Evolutionary conservation across 1,140 invertebrate genomes (phyloP).

Genomic region (Drosophila novamexicana): DNA sequence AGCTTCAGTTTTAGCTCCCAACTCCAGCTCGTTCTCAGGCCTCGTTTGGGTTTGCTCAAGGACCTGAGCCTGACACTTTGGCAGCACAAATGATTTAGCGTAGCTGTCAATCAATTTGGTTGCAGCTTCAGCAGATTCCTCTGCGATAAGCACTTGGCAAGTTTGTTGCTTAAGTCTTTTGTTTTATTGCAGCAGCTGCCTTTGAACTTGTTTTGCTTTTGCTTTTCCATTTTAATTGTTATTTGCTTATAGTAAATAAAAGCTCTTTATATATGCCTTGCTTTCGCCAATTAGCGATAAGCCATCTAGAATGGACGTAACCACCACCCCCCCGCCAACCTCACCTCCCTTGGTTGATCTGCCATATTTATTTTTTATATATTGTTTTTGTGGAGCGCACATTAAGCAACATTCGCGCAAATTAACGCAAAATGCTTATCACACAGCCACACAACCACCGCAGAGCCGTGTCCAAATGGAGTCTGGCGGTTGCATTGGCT

Average conservation of each 20-base stretch:
- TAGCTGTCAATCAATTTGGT: slow-evolving; percentile 73
- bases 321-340: neutral
- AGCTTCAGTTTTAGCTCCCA: neutral
- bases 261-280: slow-evolving; percentile 23
- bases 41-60: slow-evolving; percentile 13
- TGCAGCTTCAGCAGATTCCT: slow-evolving; percentile 21
- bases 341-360: neutral
- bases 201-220: neutral
- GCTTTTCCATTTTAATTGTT: slow-evolving; percentile 54
- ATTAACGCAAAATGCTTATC: slow-evolving; percentile 78
- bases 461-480: slow-evolving; percentile 17
- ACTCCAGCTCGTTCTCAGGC: neutral
- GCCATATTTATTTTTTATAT: slow-evolving; percentile 10
- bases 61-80: slow-evolving; percentile 45
- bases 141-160: slow-evolving; percentile 39
- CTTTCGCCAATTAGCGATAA: slow-evolving; percentile 77
- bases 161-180: slow-evolving; percentile 59
- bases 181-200: slow-evolving; percentile 29
- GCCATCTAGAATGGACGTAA: slow-evolving; percentile 46
- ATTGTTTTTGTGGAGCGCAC: slow-evolving; percentile 34
- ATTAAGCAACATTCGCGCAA: slow-evolving; percentile 79
- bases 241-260: slow-evolving; percentile 57
- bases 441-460: slow-evolving; percentile 30
- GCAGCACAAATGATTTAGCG: slow-evolving; percentile 76
- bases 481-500: slow-evolving; percentile 33